Conservation (phyloP, 2,888 invertebrate genomes). For the Conistra vaccinii region DNA sequence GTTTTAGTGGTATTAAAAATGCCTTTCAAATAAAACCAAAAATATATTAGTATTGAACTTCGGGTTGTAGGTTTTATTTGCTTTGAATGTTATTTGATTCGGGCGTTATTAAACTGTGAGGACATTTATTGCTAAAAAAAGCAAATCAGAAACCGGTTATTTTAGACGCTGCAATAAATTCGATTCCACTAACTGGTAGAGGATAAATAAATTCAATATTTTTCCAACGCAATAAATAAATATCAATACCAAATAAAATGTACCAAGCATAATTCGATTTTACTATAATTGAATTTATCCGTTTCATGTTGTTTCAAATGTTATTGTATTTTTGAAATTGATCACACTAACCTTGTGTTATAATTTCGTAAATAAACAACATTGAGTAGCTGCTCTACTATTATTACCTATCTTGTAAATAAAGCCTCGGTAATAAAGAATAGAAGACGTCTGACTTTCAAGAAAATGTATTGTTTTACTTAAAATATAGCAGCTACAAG, state of each 20-base stretch:
- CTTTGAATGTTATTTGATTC: neutral
- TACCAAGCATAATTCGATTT: conserved; percentile 36
- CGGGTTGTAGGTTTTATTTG: neutral
- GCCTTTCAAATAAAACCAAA: neutral
- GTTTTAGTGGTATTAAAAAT: neutral
- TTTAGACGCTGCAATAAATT: conserved; percentile 22
- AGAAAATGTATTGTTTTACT: conserved; percentile 43
- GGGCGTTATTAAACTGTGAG: neutral
- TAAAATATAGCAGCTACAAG: conserved; percentile 36
- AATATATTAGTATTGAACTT: neutral
- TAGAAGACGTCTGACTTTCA: neutral
- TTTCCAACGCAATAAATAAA: conserved; percentile 28
- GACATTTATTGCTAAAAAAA: conserved; percentile 23
- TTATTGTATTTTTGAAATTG: conserved; percentile 8
- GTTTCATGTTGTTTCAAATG: conserved; percentile 21
- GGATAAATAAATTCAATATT: conserved; percentile 49
- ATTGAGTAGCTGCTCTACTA: neutral
- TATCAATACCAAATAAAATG: conserved; percentile 35
- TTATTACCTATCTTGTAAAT: neutral
- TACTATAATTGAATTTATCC: conserved; percentile 37
- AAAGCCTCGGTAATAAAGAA: neutral
- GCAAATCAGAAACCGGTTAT: conserved; percentile 18
- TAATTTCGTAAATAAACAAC: conserved; percentile 17
- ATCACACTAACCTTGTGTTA: neutral
- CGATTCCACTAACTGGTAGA: conserved; percentile 33